These are phyloP conservation scores for Corvus hawaiiensis DNA, from an alignment of 2,113 vertebrate genomes.

Conservation along the genomic window DNA sequence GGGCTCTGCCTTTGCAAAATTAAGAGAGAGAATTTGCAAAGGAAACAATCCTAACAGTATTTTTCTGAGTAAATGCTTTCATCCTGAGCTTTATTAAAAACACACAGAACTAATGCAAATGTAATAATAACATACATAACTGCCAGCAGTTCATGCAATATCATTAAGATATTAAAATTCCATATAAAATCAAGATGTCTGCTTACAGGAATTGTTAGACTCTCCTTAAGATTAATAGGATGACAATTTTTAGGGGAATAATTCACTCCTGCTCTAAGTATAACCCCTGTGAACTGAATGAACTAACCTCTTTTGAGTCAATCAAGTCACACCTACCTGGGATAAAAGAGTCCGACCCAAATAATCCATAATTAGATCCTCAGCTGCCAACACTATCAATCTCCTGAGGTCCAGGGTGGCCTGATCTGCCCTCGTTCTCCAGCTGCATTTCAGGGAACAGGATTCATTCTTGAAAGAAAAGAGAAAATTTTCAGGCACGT, in stretches of 20 bases:
- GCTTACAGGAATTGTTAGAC: not conserved
- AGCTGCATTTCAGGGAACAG: not conserved
- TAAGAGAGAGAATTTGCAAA: not conserved
- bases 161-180: not conserved
- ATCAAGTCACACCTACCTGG: not conserved
- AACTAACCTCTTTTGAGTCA: constrained; percentile 39
- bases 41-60: not conserved
- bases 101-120: not conserved
- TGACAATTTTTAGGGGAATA: not conserved
- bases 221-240: not conserved
- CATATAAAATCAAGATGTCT: not conserved
- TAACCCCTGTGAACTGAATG: not conserved
- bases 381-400: constrained; percentile 3
- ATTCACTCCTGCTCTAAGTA: not conserved
- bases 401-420: constrained; percentile 31
- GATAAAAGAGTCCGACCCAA: constrained; percentile 42
- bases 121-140: not conserved
- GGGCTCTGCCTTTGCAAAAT: not conserved
- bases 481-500: not conserved
- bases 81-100: not conserved
- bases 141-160: not conserved
- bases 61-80: not conserved
- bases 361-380: constrained; percentile 52
- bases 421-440: constrained; percentile 28
- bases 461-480: constrained; percentile 21